Conservation (phyloP, 2,113 vertebrate genomes). For the Fukomys damarensis region DNA sequence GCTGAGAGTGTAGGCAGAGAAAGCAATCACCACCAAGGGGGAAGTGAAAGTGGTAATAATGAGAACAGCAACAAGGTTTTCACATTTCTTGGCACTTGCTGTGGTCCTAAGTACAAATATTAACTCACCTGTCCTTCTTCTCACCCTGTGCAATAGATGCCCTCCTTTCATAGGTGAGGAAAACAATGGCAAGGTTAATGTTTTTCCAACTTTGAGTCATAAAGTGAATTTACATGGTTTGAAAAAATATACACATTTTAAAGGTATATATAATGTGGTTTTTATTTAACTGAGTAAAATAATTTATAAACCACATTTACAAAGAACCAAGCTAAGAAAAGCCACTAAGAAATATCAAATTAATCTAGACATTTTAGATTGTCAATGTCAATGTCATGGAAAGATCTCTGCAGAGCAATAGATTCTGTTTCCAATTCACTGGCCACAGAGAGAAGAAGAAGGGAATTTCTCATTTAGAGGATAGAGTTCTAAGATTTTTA, state of each 20-base stretch:
- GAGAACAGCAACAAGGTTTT: neutral
- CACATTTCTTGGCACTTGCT: neutral
- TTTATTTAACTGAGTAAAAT: neutral
- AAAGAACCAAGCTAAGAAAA: conserved; percentile 36
- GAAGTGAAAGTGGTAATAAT: neutral
- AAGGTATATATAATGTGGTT: neutral
- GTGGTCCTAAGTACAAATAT: neutral
- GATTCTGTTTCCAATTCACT: neutral
- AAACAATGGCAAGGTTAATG: neutral
- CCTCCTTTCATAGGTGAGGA: neutral
- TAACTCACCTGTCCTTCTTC: neutral
- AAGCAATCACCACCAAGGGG: neutral
- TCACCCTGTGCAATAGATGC: neutral
- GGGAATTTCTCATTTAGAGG: neutral
- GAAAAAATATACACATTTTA: neutral
- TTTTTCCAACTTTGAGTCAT: neutral
- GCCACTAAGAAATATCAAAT: neutral
- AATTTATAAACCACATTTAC: neutral
- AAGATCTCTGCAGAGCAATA: neutral
- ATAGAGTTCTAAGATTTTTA: neutral
- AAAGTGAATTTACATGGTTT: neutral
- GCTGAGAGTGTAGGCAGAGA: neutral
- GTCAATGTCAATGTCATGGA: neutral
- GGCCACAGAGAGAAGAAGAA: neutral
- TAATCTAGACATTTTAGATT: neutral